Percentiles rank a stretch among this genome's conserved stretches.
Evolutionary conservation across 2,113 vertebrate genomes (phyloP).

Genomic region (Eulemur macaco): DNA sequence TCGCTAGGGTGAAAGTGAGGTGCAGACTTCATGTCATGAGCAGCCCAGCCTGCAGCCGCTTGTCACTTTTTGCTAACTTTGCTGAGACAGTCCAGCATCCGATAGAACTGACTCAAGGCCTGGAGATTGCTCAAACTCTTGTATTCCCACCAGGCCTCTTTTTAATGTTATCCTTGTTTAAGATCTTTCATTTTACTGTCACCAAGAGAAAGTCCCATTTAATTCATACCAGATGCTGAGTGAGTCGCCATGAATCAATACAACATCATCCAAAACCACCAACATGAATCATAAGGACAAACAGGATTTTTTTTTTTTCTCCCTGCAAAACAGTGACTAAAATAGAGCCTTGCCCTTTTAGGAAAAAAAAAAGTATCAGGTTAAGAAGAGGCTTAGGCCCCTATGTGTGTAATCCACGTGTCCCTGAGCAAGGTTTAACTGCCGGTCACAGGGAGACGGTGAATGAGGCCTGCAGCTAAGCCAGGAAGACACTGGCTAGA

Average conservation of each 20-base stretch:
- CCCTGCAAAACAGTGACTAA: conserved; percentile 53
- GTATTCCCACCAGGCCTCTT: background rate
- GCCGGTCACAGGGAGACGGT: accelerated
- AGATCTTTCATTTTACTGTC: conserved; percentile 12
- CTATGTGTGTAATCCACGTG: background rate
- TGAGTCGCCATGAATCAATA: conserved; percentile 43
- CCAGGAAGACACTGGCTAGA: background rate
- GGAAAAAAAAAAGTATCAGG: background rate
- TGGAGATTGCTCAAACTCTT: background rate
- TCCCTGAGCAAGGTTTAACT: background rate
- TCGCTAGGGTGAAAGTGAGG: background rate
- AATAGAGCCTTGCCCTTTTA: conserved; percentile 56
- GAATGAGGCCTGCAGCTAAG: background rate
- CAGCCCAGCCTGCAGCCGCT: accelerated
- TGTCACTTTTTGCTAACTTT: background rate
- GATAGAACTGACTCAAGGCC: background rate
- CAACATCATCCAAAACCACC: conserved; percentile 53
- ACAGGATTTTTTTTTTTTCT: conserved; percentile 8
- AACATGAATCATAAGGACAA: conserved; percentile 66
- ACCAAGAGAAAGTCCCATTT: conserved; percentile 62
- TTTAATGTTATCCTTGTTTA: background rate
- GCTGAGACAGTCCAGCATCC: background rate
- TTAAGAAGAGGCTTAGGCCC: background rate
- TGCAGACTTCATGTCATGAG: background rate
- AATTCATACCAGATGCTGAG: conserved; percentile 63